A percentile compares a stretch with the other conserved stretches of the same genome.
These are phyloP conservation scores for Hybognathus amarus DNA, from an alignment of 2,797 vertebrate species.

Conservation along the genomic window DNA sequence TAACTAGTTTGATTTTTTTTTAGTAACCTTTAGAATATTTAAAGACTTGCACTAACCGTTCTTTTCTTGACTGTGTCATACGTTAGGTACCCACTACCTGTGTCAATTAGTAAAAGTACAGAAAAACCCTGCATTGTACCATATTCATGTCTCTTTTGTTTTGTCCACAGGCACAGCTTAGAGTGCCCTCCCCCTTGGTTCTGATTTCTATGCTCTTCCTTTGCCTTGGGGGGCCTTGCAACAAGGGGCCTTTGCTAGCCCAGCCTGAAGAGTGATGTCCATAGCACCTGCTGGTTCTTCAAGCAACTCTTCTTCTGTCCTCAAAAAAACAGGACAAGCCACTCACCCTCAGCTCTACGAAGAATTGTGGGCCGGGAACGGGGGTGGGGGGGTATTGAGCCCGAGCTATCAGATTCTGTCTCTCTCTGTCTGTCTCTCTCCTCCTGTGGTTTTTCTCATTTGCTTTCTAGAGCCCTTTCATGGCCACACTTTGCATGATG, in stretches of 20 bases:
- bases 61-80: not conserved
- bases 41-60: not conserved
- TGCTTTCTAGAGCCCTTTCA: conserved; percentile 80
- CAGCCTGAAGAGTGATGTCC: conserved; percentile 85
- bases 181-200: conserved; percentile 83
- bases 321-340: conserved; percentile 83
- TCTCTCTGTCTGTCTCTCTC: conserved; percentile 74
- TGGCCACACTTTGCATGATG: conserved; percentile 84
- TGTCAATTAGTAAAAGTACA: conserved; percentile 8
- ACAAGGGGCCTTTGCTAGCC: conserved; percentile 80
- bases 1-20: conserved; percentile 54
- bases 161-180: conserved; percentile 77
- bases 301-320: conserved; percentile 84
- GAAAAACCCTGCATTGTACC: conserved; percentile 35
- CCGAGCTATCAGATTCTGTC: conserved; percentile 81
- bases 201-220: conserved; percentile 88
- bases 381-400: conserved; percentile 75
- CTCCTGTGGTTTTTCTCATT: conserved; percentile 68
- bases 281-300: conserved; percentile 86
- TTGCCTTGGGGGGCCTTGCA: conserved; percentile 84
- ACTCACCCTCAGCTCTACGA: conserved; percentile 83
- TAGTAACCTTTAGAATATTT: not conserved
- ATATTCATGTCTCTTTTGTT: conserved; percentile 57
- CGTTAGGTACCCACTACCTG: not conserved
- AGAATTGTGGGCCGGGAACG: conserved; percentile 74